A percentile compares a stretch with the other conserved stretches of the same genome.
Evolutionary conservation across 2,797 vertebrate genomes (phyloP).

Genomic region (Threskiornis aethiopicus): DNA sequence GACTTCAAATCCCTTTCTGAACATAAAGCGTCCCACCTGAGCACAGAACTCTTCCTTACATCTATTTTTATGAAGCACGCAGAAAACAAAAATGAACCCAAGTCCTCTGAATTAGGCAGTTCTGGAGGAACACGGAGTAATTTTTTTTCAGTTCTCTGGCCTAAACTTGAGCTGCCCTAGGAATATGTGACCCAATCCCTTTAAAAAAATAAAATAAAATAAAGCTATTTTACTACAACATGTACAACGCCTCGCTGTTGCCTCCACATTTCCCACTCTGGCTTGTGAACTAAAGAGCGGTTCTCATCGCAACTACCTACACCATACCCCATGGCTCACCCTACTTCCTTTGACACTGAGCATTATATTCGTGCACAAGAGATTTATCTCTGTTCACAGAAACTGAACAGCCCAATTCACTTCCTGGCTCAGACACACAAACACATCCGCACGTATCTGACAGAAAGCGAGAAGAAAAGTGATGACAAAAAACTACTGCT

Average conservation of each 20-base stretch:
- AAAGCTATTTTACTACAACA: neutral
- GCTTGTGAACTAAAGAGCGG: neutral
- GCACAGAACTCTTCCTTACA: neutral
- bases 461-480: neutral
- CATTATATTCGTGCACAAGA: neutral
- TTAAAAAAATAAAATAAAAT: neutral
- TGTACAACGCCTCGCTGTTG: neutral
- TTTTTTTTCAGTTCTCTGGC: neutral
- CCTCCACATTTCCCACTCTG: neutral
- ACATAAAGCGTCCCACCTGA: conserved; percentile 9
- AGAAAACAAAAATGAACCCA: neutral
- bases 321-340: neutral
- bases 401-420: conserved; percentile 24
- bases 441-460: neutral
- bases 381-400: conserved; percentile 6
- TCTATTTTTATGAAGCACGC: conserved; percentile 16
- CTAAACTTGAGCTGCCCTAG: neutral
- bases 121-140: neutral
- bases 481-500: conserved; percentile 52
- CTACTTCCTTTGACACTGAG: conserved; percentile 2
- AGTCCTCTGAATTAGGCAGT: neutral
- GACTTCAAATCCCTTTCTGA: neutral
- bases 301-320: conserved; percentile 15
- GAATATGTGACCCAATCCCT: neutral
- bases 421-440: conserved; percentile 25